Evolutionary conservation across 2,113 vertebrate species (phyloP).

Genomic region (Pseudopipra pipra): DNA sequence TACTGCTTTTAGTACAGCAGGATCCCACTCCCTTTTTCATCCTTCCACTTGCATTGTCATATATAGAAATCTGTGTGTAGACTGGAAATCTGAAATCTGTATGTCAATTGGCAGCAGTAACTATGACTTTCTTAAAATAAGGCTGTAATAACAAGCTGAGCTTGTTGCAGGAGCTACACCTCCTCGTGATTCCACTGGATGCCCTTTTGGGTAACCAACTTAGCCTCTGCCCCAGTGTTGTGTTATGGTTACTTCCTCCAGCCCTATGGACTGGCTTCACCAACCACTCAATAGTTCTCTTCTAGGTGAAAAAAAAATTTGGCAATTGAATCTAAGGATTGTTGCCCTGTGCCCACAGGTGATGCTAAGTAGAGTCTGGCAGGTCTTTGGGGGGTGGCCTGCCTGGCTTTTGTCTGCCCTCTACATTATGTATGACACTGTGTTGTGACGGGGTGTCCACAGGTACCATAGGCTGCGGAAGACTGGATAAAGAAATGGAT

Average conservation of each 20-base stretch:
- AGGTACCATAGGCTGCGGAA: rapidly evolving
- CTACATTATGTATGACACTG: not conserved
- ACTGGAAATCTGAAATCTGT: not conserved
- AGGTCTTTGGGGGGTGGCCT: not conserved
- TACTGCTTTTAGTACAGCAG: not conserved
- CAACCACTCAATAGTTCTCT: not conserved
- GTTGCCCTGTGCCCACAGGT: not conserved
- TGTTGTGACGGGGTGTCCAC: not conserved
- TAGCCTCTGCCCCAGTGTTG: not conserved
- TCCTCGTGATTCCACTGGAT: not conserved
- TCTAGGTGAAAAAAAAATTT: not conserved
- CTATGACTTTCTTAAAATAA: not conserved
- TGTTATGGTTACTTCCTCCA: not conserved
- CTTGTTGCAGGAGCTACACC: not conserved
- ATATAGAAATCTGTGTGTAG: not conserved
- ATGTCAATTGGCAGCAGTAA: not conserved
- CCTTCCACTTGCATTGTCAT: not conserved
- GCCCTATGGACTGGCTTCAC: not conserved
- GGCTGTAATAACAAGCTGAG: not conserved
- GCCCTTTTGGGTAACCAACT: not conserved
- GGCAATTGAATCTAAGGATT: not conserved
- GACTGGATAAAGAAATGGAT: not conserved
- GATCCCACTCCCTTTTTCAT: not conserved
- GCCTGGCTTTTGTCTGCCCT: not conserved
- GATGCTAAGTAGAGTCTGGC: not conserved